Conservation (phyloP, 1,140 invertebrate species). For the Lamellibrachia luymesi region DNA sequence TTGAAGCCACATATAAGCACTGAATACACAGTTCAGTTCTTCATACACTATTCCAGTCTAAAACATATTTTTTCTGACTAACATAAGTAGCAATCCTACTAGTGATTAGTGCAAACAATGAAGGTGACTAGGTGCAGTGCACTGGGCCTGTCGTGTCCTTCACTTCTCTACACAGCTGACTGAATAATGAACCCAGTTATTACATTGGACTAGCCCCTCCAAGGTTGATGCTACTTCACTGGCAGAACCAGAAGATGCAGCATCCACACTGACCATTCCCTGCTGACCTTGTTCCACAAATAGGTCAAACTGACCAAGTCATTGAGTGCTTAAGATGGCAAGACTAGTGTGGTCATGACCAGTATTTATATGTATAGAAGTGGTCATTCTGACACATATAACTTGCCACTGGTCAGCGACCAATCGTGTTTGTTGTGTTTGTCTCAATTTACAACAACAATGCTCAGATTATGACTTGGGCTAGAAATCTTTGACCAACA, state of each 20-base stretch:
- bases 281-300: background rate
- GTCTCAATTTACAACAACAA: background rate
- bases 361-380: background rate
- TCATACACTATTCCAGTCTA: background rate
- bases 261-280: background rate
- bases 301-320: background rate
- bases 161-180: background rate
- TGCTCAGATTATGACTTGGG: background rate
- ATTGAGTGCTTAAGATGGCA: background rate
- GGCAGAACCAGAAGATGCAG: background rate
- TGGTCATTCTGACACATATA: background rate
- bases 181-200: background rate
- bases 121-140: background rate
- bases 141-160: background rate
- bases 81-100: background rate
- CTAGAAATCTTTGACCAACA: background rate
- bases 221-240: background rate
- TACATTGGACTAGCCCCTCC: background rate
- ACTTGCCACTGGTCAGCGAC: background rate
- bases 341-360: background rate
- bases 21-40: no score
- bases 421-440: background rate
- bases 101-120: background rate
- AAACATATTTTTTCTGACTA: background rate
- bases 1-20: no score